Base-by-base conservation (phyloP, 2,797 vertebrate genomes). In the Sebastes itinus region DNA sequence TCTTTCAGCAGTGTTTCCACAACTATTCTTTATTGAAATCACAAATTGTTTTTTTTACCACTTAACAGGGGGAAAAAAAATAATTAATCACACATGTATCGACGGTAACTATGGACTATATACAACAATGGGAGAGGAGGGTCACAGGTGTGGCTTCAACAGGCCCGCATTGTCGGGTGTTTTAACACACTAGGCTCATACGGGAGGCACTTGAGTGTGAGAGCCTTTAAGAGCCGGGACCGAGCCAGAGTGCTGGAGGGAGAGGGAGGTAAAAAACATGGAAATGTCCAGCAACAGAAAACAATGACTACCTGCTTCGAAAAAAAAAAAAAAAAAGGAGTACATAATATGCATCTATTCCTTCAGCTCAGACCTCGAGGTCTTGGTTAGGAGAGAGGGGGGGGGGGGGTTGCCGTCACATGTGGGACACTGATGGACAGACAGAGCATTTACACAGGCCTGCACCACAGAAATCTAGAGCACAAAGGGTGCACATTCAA, bases 1-100 rank as follows among this genome's bases (percentile, higher is more conserved):
- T 87, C 85, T 87, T 92, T 90, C 87, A 89, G 88, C 88, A 87
- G 87, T 61, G 78, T 92, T 88, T 94, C 92, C 92, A 94, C 92
- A 90, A 94, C 90, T 92, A 95, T 84, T 89, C 83, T 94, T 94
- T 93, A 93, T 92, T 94, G 89, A 92, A 95, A 94, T 94, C 93
- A 95, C 94, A 91, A 94, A 83, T 87, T 67, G 78, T 77, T 88
- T 74, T 66, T 89, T 77, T 90, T 81, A 91, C 83, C 93, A 93
- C 89, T 77, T 88, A 87, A 60, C 16, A 8, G 16, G 16, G 8
- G 23, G 3, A 30, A 16, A 46, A 38, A 87, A 82, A 91, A 75
- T 74, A 89, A 80, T 66, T 46, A 92, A 82, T 84, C 87, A 85
- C 84, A 93, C 87, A 93, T 85, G 82, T 89, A 93, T 89, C 81